Conservation (phyloP, 2,797 vertebrate species). For the Rhinatrema bivittatum region DNA sequence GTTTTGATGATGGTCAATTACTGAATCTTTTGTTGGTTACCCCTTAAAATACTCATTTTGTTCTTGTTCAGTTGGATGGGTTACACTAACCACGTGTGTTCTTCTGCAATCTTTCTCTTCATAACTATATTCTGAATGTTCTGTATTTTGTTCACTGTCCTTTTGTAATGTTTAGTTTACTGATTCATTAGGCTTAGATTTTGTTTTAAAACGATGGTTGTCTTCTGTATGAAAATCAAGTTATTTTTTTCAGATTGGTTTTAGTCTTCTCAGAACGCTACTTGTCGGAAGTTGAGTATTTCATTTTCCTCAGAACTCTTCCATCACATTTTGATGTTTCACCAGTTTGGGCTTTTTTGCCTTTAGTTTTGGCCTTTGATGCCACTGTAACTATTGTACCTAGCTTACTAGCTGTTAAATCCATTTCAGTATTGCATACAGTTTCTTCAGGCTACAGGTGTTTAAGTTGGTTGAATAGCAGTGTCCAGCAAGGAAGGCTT, state of each 20-base stretch:
- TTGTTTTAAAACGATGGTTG: not conserved
- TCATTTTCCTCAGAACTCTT: slow-evolving; percentile 12
- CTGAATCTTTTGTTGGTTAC: not conserved
- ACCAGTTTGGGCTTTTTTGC: slow-evolving; percentile 13
- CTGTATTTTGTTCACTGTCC: not conserved
- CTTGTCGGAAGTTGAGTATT: not conserved
- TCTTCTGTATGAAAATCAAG: not conserved
- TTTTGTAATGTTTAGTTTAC: not conserved
- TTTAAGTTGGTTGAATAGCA: slow-evolving; percentile 4
- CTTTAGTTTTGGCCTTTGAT: slow-evolving; percentile 20
- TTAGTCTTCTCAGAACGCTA: slow-evolving; percentile 1
- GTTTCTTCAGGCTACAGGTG: slow-evolving; percentile 13
- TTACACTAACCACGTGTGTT: not conserved
- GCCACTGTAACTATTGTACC: slow-evolving; percentile 13
- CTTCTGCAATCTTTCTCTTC: not conserved
- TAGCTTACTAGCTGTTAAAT: slow-evolving; percentile 1
- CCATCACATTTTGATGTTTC: slow-evolving; percentile 3
- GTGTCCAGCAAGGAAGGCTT: not conserved
- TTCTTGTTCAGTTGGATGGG: not conserved
- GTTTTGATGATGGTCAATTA: not conserved
- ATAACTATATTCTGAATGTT: not conserved
- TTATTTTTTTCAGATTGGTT: not conserved
- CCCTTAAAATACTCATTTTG: not conserved
- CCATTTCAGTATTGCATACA: not conserved
- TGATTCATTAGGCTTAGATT: not conserved